These are phyloP conservation scores for Rhineura floridana DNA, from an alignment of 2,113 vertebrate genomes.

Conservation along the genomic window DNA sequence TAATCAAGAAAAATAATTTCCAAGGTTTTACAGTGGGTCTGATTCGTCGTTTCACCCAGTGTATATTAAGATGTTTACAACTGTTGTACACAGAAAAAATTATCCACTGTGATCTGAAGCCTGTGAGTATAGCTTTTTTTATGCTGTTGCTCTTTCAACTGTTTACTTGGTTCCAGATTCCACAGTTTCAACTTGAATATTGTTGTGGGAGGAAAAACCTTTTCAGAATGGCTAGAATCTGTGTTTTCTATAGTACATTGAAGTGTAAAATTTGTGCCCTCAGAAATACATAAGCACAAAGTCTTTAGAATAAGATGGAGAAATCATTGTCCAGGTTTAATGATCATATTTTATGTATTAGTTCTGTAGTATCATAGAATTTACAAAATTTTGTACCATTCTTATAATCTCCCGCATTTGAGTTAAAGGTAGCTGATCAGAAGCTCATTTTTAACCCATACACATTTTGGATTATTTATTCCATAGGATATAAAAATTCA, in stretches of 20 bases:
- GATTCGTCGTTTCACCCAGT: conserved; percentile 85
- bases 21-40: conserved; percentile 90
- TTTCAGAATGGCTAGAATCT: neutral
- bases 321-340: no score
- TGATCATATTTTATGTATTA: neutral
- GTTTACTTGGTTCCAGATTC: neutral
- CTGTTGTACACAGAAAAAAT: conserved; percentile 92
- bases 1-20: conserved; percentile 95
- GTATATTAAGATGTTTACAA: conserved; percentile 90
- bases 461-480: neutral
- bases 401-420: neutral
- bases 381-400: neutral
- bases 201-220: neutral
- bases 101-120: conserved; percentile 96
- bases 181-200: neutral
- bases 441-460: neutral
- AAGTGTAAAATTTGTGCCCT: neutral
- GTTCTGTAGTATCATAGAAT: neutral
- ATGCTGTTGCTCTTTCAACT: neutral
- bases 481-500: neutral
- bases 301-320: neutral
- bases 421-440: neutral
- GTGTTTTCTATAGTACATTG: neutral
- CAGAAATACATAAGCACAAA: no score
- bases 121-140: conserved; percentile 74